These are phyloP conservation scores for Lamellibrachia luymesi DNA, from an alignment of 1,140 invertebrate genomes.

Conservation along the genomic window DNA sequence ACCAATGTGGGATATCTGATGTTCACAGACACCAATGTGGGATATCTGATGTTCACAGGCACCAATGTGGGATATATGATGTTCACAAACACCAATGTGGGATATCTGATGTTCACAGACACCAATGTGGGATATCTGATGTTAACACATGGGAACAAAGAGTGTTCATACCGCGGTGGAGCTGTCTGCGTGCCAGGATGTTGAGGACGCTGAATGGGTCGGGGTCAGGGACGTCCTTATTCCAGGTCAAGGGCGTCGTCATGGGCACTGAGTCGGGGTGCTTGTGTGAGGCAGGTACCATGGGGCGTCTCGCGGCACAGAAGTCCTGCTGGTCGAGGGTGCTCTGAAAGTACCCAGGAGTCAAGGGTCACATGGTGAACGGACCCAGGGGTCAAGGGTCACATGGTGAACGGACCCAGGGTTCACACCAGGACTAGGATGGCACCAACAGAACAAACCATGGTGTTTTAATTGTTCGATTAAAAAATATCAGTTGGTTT, in stretches of 20 bases:
- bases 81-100: background rate
- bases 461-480: no score
- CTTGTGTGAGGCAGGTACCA: background rate
- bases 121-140: background rate
- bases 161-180: background rate
- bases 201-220: constrained; percentile 6
- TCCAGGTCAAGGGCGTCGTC: background rate
- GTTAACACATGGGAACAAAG: background rate
- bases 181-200: background rate
- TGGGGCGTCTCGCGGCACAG: background rate
- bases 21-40: no score
- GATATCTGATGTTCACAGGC: no score
- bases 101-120: no score
- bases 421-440: no score
- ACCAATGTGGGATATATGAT: background rate
- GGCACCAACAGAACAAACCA: no score
- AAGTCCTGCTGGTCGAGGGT: background rate
- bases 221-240: background rate
- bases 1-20: no score
- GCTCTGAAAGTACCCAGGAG: background rate
- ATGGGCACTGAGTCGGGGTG: background rate
- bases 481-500: no score
- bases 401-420: no score
- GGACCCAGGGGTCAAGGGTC: no score
- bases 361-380: background rate